These are phyloP conservation scores for Agapornis roseicollis DNA, from an alignment of 2,113 vertebrate species.

Conservation along the genomic window DNA sequence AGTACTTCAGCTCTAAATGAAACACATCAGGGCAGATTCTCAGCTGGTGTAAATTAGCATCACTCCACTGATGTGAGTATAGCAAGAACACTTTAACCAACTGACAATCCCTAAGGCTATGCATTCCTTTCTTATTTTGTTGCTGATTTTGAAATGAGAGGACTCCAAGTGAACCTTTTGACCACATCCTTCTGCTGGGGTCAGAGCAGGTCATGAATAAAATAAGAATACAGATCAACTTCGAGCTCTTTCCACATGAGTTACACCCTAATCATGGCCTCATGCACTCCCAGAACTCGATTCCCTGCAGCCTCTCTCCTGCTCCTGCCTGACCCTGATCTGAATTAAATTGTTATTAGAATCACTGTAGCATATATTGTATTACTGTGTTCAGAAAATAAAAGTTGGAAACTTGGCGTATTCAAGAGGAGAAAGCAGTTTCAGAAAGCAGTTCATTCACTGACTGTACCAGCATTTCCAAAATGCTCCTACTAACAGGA, in stretches of 20 bases:
- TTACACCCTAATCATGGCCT: conserved; percentile 14
- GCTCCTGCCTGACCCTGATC: background rate
- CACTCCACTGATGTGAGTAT: background rate
- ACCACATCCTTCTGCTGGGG: background rate
- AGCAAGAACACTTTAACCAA: background rate
- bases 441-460: background rate
- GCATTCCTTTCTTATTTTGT: conserved; percentile 5
- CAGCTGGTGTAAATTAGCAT: background rate
- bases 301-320: conserved; percentile 32
- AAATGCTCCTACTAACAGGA: background rate
- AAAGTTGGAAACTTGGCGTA: background rate
- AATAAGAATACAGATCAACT: conserved; percentile 21
- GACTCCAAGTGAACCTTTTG: background rate
- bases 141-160: conserved; percentile 16
- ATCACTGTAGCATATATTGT: background rate
- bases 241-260: conserved; percentile 30
- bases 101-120: background rate
- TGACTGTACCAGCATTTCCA: background rate
- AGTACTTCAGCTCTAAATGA: background rate
- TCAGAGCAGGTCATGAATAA: conserved; percentile 21
- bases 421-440: background rate
- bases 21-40: background rate
- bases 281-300: background rate
- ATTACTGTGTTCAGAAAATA: background rate
- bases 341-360: conserved; percentile 24